Conservation (phyloP, 1,140 invertebrate genomes). For the Pararge aegeria region DNA sequence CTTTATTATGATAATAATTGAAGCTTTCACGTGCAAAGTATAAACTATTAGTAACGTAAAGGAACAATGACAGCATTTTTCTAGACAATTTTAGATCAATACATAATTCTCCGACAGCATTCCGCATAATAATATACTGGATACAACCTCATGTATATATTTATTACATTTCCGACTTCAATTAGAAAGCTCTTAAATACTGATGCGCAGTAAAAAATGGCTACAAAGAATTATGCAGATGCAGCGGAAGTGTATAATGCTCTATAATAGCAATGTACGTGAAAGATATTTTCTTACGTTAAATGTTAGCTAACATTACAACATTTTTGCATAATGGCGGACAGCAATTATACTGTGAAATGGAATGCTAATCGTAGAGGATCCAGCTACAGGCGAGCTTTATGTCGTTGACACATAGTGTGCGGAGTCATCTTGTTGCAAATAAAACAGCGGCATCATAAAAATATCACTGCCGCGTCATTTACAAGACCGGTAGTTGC, state of each 20-base stretch:
- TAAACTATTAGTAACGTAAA: background rate
- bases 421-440: slow-evolving; percentile 2
- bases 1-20: slow-evolving; percentile 1
- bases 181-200: background rate
- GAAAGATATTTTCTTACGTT: slow-evolving; percentile 27
- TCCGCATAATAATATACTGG: no score
- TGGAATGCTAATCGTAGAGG: slow-evolving; percentile 26
- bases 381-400: slow-evolving; percentile 11
- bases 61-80: background rate
- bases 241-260: slow-evolving; percentile 23
- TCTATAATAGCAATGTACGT: slow-evolving; percentile 22
- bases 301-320: slow-evolving; percentile 30
- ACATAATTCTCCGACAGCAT: no score
- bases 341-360: slow-evolving; percentile 25
- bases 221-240: slow-evolving; percentile 16
- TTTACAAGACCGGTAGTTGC: slow-evolving; percentile 46
- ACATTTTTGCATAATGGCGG: slow-evolving; percentile 29
- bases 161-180: background rate
- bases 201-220: background rate
- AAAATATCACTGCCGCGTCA: slow-evolving; percentile 33
- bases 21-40: background rate
- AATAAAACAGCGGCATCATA: slow-evolving; percentile 25
- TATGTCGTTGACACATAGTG: slow-evolving; percentile 24
- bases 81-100: background rate
- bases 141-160: background rate